A percentile compares a stretch with the other conserved stretches of the same genome.
phyloP scores from a whole-genome alignment of 2,113 vertebrate species.

The Ibidorhyncha struthersii region DNA sequence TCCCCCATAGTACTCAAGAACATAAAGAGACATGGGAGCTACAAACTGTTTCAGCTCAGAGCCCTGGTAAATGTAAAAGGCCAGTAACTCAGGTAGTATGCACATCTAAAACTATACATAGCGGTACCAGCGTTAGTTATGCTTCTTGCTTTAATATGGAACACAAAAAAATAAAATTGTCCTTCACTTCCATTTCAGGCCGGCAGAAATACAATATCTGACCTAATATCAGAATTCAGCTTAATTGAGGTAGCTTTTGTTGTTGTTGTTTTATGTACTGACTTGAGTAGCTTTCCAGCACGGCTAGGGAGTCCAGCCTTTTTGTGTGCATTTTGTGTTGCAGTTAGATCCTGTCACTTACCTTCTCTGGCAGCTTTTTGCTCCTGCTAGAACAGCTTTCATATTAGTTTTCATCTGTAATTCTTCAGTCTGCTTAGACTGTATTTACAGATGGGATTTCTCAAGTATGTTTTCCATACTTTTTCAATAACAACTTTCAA shows the following conservation, averaged over 20 bases:
- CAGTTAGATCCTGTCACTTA: background rate
- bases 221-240: background rate
- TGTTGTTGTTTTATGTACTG: background rate
- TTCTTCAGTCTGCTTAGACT: background rate
- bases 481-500: background rate
- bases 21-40: background rate
- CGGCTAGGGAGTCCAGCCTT: background rate
- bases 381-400: background rate
- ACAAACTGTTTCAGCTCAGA: background rate
- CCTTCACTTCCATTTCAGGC: background rate
- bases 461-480: background rate
- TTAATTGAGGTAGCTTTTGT: background rate
- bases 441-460: background rate
- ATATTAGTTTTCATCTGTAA: background rate
- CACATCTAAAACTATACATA: background rate
- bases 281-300: background rate
- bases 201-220: background rate
- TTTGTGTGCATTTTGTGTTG: background rate
- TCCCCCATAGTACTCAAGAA: background rate
- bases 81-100: background rate
- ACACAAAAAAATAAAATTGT: background rate
- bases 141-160: background rate
- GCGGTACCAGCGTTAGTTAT: background rate
- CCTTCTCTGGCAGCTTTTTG: background rate
- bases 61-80: background rate